phyloP scores from a whole-genome alignment of 2,888 invertebrate genomes.

The Branchellion lobata region DNA sequence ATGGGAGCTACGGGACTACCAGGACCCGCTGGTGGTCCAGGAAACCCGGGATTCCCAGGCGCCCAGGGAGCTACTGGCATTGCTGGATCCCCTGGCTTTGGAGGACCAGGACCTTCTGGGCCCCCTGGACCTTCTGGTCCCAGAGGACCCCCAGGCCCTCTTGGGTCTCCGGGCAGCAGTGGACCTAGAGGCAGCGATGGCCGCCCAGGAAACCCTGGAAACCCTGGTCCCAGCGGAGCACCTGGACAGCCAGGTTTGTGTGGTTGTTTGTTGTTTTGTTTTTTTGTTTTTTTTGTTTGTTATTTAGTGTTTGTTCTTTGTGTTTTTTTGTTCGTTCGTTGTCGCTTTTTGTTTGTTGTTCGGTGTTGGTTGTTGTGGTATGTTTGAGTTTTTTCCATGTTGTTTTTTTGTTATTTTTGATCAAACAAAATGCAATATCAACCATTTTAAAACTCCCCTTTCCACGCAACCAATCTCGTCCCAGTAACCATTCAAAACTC shows the following conservation, averaged over 20 bases:
- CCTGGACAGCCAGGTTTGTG: slow-evolving; percentile 14
- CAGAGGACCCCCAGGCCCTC: not conserved
- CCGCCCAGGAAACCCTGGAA: not conserved
- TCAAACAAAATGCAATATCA: too few species aligned
- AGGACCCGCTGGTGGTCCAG: slow-evolving; percentile 35
- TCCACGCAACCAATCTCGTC: too few species aligned
- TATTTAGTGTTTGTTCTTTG: not conserved
- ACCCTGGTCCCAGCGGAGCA: slow-evolving; percentile 10
- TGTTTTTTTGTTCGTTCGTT: not conserved
- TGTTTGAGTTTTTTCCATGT: not conserved
- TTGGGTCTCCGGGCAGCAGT: not conserved
- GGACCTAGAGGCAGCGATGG: slow-evolving; percentile 1
- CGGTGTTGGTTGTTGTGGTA: not conserved
- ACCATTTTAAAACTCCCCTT: too few species aligned
- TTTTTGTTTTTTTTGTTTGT: not conserved
- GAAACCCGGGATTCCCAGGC: slow-evolving; percentile 38
- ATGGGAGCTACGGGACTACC: slow-evolving; percentile 1
- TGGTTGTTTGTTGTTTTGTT: not conserved
- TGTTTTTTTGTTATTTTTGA: too few species aligned
- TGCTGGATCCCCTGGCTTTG: slow-evolving; percentile 21
- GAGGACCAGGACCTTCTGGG: not conserved
- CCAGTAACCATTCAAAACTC: too few species aligned
- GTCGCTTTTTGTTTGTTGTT: not conserved
- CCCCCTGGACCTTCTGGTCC: not conserved
- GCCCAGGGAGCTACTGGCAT: slow-evolving; percentile 15